Conservation (phyloP, 2,797 vertebrate species). For the Squalus acanthias region DNA sequence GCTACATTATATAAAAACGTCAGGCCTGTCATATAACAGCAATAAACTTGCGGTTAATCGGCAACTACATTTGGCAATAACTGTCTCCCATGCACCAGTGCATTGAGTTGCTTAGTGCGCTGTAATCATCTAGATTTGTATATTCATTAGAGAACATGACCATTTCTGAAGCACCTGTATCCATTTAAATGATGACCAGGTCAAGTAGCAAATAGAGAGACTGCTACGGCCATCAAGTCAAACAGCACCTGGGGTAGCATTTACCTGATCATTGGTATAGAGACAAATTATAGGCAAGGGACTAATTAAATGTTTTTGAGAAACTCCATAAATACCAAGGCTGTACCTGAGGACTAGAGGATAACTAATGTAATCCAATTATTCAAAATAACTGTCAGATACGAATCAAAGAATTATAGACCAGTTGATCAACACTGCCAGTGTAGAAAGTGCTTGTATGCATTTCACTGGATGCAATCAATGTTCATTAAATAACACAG, state of each 20-base stretch:
- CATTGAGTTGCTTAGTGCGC: background rate
- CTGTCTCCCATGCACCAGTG: background rate
- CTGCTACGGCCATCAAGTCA: background rate
- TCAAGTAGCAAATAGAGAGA: background rate
- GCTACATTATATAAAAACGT: background rate
- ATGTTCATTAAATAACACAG: background rate
- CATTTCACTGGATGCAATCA: background rate
- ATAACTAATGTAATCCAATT: slow-evolving; percentile 10
- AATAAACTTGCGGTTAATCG: background rate
- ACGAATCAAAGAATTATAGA: background rate
- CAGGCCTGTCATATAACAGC: background rate
- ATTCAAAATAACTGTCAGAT: background rate
- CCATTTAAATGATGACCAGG: background rate
- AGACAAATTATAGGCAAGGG: background rate
- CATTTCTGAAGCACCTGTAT: background rate
- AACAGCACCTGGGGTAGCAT: background rate
- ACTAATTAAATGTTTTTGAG: background rate
- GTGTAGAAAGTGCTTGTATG: background rate
- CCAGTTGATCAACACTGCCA: background rate
- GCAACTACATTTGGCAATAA: background rate
- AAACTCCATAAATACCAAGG: background rate
- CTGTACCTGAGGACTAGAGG: background rate
- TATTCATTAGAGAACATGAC: background rate
- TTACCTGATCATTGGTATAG: background rate
- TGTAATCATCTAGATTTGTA: background rate